Base-by-base conservation (phyloP, 2,888 invertebrate species). In the Nemotelus nigrinus region DNA sequence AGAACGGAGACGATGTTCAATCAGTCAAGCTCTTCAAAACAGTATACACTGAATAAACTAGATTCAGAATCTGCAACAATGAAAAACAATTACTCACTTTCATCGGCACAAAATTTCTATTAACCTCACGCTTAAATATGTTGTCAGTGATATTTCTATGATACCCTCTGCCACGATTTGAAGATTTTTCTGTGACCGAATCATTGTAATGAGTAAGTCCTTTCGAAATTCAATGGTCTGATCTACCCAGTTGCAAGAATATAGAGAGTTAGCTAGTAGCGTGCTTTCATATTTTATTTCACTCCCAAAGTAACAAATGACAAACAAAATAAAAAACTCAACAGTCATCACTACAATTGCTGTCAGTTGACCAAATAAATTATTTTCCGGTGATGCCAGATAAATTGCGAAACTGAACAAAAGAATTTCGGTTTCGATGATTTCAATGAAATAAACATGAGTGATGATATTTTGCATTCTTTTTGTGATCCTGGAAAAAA, bases 351-450 rank as follows among this genome's bases (percentile, higher is more conserved):
- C 60, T 3, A 83, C 72, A 0, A 80, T 3, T 2, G 79, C 43
- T 48, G 83, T 74, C 2, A 82, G 65, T 39, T 63, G 6, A 3
- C 43, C 63, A 8, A 63, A 5, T 41, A 71, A 44, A 50, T 63
- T 60, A 41, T 80, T 5, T 3, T 48, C 25, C 0, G 44, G 25
- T 8, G 74, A 48, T n/a, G 58, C 39, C 2, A 74, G 47, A 39
- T 74, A 63, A 0, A 74, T 60, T 45, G 47, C 53, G 6, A 63
- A 48, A 0, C 50, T 63, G 8, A 60, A 60, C 0, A 74, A 6
- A 2, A 74, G 5, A 1, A 47, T 41, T 63, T 74, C 63, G 8
- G 63, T 7, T 1, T 41, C 39, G 3, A 74, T 3, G 8, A 74
- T 48, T 63, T 74, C 45, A 3, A 74, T 3, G 5, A 74, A 48